phyloP scores from a whole-genome alignment of 2,888 invertebrate species.

The Tridacna gigas region DNA sequence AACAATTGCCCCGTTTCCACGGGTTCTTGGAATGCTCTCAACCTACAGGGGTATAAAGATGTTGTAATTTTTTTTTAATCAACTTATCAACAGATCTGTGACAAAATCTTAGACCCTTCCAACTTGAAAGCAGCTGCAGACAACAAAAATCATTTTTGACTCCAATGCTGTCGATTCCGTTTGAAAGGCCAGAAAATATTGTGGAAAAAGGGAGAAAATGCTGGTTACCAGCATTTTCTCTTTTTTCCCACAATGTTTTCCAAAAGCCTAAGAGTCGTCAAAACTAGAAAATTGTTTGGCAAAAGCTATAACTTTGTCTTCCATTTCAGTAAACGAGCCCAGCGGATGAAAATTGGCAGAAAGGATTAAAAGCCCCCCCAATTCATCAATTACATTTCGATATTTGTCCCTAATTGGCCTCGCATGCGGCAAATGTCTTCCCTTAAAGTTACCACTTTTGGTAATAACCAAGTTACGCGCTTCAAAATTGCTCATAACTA shows the following conservation, averaged over 20 bases:
- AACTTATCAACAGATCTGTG: too few relatives aligned
- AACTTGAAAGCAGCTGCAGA: too few relatives aligned
- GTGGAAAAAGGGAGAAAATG: not conserved
- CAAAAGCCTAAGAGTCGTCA: not conserved
- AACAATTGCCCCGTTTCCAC: too few relatives aligned
- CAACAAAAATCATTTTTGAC: too few relatives aligned
- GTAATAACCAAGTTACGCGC: constrained; percentile 56
- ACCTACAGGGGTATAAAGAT: too few relatives aligned
- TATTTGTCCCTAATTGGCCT: constrained; percentile 61
- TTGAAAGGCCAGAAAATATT: not conserved
- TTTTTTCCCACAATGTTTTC: not conserved
- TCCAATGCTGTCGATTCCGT: not conserved
- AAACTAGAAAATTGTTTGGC: not conserved
- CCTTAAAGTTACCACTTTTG: constrained; percentile 47
- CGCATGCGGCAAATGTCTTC: constrained; percentile 47
- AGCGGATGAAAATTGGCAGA: too few relatives aligned
- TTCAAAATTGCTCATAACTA: constrained; percentile 49
- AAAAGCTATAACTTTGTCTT: not conserved
- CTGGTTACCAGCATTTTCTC: not conserved
- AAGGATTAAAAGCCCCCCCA: constrained; percentile 28
- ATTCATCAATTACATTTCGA: constrained; percentile 60
- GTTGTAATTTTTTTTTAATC: too few relatives aligned
- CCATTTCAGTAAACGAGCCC: not conserved
- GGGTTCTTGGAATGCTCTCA: too few relatives aligned
- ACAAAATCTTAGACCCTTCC: too few relatives aligned